Base-by-base conservation (phyloP, 2,797 vertebrate species). In the Chloroceryle inda region DNA sequence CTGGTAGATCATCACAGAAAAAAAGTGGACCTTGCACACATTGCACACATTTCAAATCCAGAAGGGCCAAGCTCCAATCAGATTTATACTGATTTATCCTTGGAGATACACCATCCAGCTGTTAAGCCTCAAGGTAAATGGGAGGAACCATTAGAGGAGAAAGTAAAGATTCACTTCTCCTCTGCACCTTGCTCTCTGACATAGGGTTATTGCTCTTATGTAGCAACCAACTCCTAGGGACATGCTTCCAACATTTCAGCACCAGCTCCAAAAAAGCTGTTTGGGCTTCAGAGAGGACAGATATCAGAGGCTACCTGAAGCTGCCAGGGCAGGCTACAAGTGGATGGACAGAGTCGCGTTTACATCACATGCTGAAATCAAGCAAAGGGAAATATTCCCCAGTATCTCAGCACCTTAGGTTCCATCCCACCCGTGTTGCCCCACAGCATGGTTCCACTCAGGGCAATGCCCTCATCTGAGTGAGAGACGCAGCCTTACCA, bases 401-500 rank as follows among this genome's bases (percentile, higher is more conserved):
- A 37, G 2, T 37, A 49, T 45, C 59, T 80, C 56, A 38, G 27
- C 69, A 47, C n/a, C n/a, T 74, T 3, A 21, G 13, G 29, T 29
- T 50, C 10, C 11, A 19, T 56, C 20, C 50, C 6, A 55, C 10
- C 24, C 4, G 0, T 11, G 18, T 13, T 52, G 62, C 16, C 55
- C 61, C 21, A 11, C 2, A 2, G 18, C 35, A 33, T 0, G 8
- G 23, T 38, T 50, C 20, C 8, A 9, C 11, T 40, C 38, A 19
- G 27, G 38, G 35, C 6, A 33, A n/a, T 38, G 50, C 24, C 42
- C 58, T 89, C 79, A 40, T 13, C 33, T 4, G 2, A 73, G 33
- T 14, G 14, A 26, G 10, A 16, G 72, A 49, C 1, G 4, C 33
- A 87, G 47, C 44, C 98, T 98, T 97, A 98, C 98, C 98, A 98